phyloP scores from a whole-genome alignment of 2,888 invertebrate genomes.

The Taenaris catops region DNA sequence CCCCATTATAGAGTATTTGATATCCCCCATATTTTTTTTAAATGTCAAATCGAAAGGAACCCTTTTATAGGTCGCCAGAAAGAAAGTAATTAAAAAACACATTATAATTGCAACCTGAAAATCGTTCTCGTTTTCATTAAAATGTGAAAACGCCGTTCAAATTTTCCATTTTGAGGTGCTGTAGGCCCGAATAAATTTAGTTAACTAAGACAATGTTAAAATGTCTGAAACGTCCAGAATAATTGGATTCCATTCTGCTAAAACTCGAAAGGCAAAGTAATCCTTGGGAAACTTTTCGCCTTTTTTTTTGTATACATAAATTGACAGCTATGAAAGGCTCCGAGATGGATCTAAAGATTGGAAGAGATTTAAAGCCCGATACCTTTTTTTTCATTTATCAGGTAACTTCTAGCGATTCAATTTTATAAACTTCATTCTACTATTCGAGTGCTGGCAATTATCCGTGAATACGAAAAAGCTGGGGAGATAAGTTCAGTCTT shows the following conservation, averaged over 20 bases:
- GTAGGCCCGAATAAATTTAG: conserved; percentile 21
- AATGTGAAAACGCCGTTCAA: conserved; percentile 12
- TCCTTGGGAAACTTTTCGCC: conserved; percentile 31
- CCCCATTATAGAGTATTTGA: too few relatives aligned
- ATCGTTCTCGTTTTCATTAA: conserved; percentile 1
- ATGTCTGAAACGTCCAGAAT: conserved; percentile 21
- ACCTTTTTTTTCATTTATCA: conserved; percentile 31
- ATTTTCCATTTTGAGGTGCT: conserved; percentile 16
- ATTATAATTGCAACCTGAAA: too few relatives aligned
- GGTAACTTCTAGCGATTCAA: conserved; percentile 29
- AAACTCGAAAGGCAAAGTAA: conserved; percentile 31
- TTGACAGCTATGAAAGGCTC: conserved; percentile 35
- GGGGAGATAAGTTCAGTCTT: conserved; percentile 17
- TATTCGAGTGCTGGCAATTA: conserved; percentile 25
- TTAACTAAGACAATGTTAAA: conserved; percentile 25
- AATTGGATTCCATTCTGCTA: conserved; percentile 29
- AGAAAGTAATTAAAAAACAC: too few relatives aligned
- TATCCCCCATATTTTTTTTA: too few relatives aligned
- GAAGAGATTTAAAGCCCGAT: conserved; percentile 34
- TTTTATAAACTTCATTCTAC: conserved; percentile 25
- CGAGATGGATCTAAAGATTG: conserved; percentile 32
- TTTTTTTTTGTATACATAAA: conserved; percentile 34
- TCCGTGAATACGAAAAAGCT: conserved; percentile 19
- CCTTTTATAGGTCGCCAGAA: too few relatives aligned
- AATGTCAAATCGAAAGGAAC: too few relatives aligned